phyloP scores from a whole-genome alignment of 2,797 vertebrate species.

The Falco novaeseelandiae region DNA sequence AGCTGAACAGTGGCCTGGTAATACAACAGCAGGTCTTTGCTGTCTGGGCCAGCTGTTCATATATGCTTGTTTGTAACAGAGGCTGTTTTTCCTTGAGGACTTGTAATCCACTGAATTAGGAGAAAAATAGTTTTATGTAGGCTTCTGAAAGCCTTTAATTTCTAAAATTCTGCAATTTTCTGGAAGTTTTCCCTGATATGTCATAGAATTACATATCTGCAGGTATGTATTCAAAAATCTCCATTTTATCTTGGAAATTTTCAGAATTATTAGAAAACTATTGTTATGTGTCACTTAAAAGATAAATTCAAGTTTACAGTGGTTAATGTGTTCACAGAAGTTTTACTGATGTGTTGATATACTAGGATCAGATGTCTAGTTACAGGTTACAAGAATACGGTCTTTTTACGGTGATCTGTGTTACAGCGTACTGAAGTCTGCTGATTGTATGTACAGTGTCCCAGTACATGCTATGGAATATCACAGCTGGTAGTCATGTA shows the following conservation, averaged over 20 bases:
- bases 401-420: not conserved
- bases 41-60: slow-evolving; percentile 35
- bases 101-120: not conserved
- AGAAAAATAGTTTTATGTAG: not conserved
- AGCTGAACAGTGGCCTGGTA: not conserved
- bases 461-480: not conserved
- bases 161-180: not conserved
- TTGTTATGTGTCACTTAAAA: not conserved
- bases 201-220: not conserved
- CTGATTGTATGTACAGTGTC: accelerated
- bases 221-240: not conserved
- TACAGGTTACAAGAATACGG: not conserved
- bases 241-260: not conserved
- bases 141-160: not conserved
- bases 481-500: not conserved
- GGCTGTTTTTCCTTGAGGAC: not conserved
- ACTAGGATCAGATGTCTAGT: not conserved
- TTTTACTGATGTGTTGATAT: not conserved
- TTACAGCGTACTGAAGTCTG: not conserved
- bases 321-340: not conserved
- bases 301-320: not conserved
- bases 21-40: slow-evolving; percentile 23
- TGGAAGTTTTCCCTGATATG: not conserved
- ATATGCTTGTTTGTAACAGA: not conserved
- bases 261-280: not conserved